Evolutionary conservation across 2,888 invertebrate species (phyloP), one percentile per base, ranked within the genome.

Genomic region (Bellardia pandia): DNA sequence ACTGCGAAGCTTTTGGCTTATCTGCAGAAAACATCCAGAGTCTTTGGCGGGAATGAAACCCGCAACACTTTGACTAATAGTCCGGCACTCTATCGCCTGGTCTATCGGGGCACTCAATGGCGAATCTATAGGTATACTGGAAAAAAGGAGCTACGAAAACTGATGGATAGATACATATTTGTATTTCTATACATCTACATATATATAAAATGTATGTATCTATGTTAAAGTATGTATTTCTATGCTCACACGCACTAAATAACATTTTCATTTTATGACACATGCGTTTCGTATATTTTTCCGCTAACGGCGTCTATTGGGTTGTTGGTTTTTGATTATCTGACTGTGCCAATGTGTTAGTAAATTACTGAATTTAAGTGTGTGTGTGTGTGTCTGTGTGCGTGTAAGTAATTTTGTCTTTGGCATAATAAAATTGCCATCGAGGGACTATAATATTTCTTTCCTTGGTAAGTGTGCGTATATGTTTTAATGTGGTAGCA

Each of bases 271-370:
- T 72, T 80, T 71, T 75, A 79, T 68, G 58, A 78, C 74, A 78
- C 78, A 72, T 74, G 66, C 84, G 78, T 74, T 74, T 79, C 84
- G 78, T 74, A 74, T 79, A 79, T 74, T 53, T 74, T 79, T 84
- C 62, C 82, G 78, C 74, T 51, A 66, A 48, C n/a, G 78, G 60
- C 72, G 66, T 78, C 72, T 74, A 78, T 58, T 66, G 48, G 81
- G 56, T 88, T 79, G 74, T 86, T 77, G 72, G 82, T 56, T 86
- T 75, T 78, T 86, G 77, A 69, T 77, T 88, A 53, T 60, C n/a
- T 71, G 7, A n/a, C 14, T 68, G 56, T 42, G 14, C 37, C 37
- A n/a, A 23, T 53, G 42, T 77, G 23, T 77, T 37, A 48, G 40
- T 56, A 51, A 42, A n/a, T 64, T 16, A 58, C 30, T 37, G 33